These are phyloP conservation scores for Lepus oiostolus DNA, from an alignment of 2,797 vertebrate species.

Conservation along the genomic window DNA sequence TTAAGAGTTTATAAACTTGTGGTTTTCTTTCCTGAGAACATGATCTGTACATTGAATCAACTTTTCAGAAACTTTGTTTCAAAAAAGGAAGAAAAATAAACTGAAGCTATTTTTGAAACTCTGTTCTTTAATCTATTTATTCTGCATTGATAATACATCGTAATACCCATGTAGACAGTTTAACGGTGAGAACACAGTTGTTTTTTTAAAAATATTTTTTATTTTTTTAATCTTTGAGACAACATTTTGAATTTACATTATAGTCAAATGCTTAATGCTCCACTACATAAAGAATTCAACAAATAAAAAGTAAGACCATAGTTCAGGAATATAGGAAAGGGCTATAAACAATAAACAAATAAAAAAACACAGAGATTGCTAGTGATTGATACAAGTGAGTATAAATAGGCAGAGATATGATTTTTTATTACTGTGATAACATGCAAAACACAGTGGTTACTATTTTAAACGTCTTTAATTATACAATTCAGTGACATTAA, in stretches of 20 bases:
- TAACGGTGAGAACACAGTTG: neutral
- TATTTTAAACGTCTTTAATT: neutral
- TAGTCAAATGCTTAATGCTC: too few relatives aligned
- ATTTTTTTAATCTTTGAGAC: too few relatives aligned
- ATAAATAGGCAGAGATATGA: neutral
- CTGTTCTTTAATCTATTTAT: neutral
- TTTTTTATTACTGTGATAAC: neutral
- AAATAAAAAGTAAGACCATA: too few relatives aligned
- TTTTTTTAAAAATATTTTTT: too few relatives aligned
- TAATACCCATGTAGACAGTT: neutral
- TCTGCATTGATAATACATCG: neutral
- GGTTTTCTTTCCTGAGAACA: neutral
- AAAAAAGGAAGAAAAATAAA: neutral
- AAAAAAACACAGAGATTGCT: too few relatives aligned
- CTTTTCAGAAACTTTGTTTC: neutral
- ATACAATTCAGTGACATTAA: neutral
- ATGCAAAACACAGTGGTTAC: neutral
- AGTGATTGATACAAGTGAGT: neutral
- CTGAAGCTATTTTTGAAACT: conserved; percentile 20
- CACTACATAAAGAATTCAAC: too few relatives aligned
- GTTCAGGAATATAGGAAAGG: too few relatives aligned
- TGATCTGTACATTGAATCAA: neutral
- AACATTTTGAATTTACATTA: too few relatives aligned
- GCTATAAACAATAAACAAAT: too few relatives aligned
- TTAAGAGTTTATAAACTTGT: neutral